A percentile compares a stretch with the other conserved stretches of the same genome.
Conservation (phyloP, 2,888 invertebrate genomes). For the Actias luna region DNA sequence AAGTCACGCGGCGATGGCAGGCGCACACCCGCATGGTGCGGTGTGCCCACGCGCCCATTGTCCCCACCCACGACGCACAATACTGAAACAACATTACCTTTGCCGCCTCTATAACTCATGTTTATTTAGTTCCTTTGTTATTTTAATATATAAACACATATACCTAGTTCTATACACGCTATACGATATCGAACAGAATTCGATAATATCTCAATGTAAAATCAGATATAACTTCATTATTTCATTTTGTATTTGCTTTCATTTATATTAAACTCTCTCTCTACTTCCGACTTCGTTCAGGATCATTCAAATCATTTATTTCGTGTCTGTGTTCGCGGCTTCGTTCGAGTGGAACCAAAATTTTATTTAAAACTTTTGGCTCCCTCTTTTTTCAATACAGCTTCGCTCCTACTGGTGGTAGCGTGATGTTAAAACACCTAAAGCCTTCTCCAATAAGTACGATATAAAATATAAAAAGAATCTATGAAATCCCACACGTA, state of each 20-base stretch:
- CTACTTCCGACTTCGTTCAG: no score
- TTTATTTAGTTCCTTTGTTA: constrained; percentile 8
- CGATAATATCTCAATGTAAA: neutral
- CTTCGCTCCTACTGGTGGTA: no score
- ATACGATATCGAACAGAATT: neutral
- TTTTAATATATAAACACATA: neutral
- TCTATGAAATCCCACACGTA: no score
- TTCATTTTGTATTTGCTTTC: neutral
- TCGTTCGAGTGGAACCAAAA: no score
- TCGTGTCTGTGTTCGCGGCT: no score
- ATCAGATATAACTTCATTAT: neutral
- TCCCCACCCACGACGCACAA: neutral
- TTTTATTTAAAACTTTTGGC: no score
- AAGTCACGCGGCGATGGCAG: neutral
- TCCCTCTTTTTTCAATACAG: no score
- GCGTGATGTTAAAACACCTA: no score
- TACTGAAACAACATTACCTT: constrained; percentile 1
- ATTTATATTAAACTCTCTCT: no score
- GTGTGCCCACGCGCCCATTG: neutral
- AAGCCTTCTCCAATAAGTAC: no score
- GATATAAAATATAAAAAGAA: no score
- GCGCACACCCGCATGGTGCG: neutral
- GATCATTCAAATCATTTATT: no score
- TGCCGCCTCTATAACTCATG: constrained; percentile 10
- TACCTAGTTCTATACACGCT: neutral